These are phyloP conservation scores for Leiothrix lutea DNA, from an alignment of 2,113 vertebrate genomes.

Conservation along the genomic window DNA sequence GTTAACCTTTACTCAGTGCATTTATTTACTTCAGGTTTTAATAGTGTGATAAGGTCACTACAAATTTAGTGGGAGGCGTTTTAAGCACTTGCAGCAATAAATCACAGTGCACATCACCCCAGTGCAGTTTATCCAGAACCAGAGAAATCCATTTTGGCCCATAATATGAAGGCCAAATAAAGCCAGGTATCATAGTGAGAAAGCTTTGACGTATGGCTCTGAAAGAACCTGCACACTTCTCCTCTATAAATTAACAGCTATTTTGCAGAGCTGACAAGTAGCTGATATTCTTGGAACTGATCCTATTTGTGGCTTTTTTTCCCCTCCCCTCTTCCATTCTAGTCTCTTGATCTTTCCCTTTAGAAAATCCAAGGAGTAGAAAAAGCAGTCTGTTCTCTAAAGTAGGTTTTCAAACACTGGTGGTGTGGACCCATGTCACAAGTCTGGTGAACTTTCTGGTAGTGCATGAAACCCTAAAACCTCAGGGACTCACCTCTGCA, in stretches of 20 bases:
- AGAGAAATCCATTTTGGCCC: constrained; percentile 71
- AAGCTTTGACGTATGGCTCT: constrained; percentile 60
- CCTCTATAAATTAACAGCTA: constrained; percentile 69
- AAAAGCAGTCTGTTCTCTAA: neutral
- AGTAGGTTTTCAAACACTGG: neutral
- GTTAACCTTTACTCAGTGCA: constrained; percentile 64
- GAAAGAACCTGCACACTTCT: constrained; percentile 38
- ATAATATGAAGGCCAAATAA: constrained; percentile 41
- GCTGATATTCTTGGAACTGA: constrained; percentile 62
- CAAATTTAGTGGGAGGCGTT: constrained; percentile 67
- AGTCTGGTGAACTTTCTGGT: neutral
- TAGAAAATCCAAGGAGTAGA: neutral
- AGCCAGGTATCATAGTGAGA: constrained; percentile 26
- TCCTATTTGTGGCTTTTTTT: constrained; percentile 31
- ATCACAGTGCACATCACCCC: constrained; percentile 39
- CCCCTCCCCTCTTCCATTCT: neutral
- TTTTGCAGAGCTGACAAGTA: constrained; percentile 60
- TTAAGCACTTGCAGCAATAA: constrained; percentile 68
- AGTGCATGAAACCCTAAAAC: neutral
- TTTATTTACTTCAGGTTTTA: constrained; percentile 60
- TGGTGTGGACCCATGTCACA: neutral
- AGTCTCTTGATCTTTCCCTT: constrained; percentile 25
- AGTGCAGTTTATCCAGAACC: constrained; percentile 39
- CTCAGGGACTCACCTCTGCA: neutral
- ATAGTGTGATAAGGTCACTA: constrained; percentile 62